phyloP scores from a whole-genome alignment of 1,140 invertebrate genomes.

The Diachasmimorpha longicaudata region DNA sequence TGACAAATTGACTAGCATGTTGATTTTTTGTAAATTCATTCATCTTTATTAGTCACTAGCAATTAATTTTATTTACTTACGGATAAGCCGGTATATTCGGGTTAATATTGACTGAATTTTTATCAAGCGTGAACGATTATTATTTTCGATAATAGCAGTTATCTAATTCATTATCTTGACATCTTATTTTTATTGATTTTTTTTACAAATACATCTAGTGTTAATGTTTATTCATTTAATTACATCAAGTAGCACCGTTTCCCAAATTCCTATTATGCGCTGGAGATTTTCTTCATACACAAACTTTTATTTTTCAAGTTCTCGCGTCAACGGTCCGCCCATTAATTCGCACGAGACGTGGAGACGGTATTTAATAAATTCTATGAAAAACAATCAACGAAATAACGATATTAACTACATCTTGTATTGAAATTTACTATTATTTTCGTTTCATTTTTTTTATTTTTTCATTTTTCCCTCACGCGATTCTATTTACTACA shows the following conservation, averaged over 20 bases:
- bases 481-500: conserved; percentile 17
- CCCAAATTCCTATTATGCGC: conserved; percentile 25
- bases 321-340: conserved; percentile 14
- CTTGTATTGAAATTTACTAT: conserved; percentile 22
- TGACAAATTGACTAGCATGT: conserved; percentile 2
- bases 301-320: neutral
- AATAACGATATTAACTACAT: conserved; percentile 57
- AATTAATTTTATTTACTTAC: neutral
- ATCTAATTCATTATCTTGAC: neutral
- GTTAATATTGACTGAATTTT: conserved; percentile 25
- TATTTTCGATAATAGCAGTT: neutral
- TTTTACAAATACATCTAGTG: conserved; percentile 1
- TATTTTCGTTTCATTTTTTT: neutral
- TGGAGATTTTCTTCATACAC: neutral
- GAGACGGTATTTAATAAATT: conserved; percentile 58
- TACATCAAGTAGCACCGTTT: conserved; percentile 30
- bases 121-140: neutral
- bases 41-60: neutral
- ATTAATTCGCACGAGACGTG: conserved; percentile 50
- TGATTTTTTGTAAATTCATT: neutral
- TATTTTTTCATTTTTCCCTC: conserved; percentile 9
- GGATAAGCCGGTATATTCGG: conserved; percentile 10
- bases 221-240: conserved; percentile 9
- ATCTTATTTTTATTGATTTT: neutral
- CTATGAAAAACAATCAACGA: conserved; percentile 60